Conservation (phyloP, 2,797 vertebrate genomes). For the Rhabdophis nuchalis region DNA sequence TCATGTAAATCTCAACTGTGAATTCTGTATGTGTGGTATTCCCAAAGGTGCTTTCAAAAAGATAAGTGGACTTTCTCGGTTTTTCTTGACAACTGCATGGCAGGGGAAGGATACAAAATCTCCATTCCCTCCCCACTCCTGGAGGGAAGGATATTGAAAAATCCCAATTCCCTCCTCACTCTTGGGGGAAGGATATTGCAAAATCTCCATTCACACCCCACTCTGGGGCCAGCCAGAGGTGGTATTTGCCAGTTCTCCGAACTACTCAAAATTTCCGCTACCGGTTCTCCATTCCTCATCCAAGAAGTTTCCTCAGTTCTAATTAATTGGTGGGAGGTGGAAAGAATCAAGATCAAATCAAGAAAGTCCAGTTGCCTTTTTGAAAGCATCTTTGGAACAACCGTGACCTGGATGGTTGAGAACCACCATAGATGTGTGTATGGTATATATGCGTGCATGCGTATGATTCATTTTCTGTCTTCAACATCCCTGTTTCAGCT, state of each 20-base stretch:
- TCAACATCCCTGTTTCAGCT: not conserved
- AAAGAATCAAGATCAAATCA: not conserved
- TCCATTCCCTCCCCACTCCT: no score
- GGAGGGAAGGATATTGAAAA: no score
- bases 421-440: not conserved
- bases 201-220: no score
- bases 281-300: no score
- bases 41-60: not conserved
- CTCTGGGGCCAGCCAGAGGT: no score
- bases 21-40: not conserved
- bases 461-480: not conserved
- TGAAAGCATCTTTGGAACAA: not conserved
- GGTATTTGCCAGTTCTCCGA: no score
- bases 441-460: not conserved
- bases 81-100: not conserved
- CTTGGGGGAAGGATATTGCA: no score
- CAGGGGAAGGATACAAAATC: no score
- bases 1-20: not conserved
- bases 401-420: not conserved
- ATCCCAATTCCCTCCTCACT: no score
- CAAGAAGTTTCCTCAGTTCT: not conserved
- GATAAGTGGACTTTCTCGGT: not conserved
- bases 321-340: not conserved
- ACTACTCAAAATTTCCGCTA: no score
- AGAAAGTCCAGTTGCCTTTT: not conserved